Conservation (phyloP, 2,888 invertebrate genomes). For the Phymatocera aterrima region DNA sequence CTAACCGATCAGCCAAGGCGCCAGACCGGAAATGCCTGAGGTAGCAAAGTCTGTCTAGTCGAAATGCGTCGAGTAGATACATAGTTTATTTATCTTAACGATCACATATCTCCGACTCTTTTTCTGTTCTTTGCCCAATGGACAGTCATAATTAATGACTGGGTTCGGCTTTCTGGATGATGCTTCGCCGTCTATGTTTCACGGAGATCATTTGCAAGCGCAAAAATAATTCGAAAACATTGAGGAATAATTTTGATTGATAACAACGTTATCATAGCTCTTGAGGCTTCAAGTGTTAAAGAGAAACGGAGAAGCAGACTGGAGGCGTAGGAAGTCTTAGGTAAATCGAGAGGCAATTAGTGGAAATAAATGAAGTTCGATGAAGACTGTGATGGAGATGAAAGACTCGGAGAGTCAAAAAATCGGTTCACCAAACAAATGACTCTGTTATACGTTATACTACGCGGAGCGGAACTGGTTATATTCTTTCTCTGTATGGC, state of each 20-base stretch:
- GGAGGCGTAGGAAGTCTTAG: neutral
- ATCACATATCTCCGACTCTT: slow-evolving; percentile 15
- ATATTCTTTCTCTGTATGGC: slow-evolving; percentile 41
- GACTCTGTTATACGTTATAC: slow-evolving; percentile 60
- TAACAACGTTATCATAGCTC: neutral
- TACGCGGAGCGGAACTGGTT: slow-evolving; percentile 14
- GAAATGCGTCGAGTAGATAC: neutral
- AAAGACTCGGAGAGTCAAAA: slow-evolving; percentile 50
- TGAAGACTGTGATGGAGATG: slow-evolving; percentile 42
- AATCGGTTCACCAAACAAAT: slow-evolving; percentile 67
- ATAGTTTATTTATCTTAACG: slow-evolving; percentile 20
- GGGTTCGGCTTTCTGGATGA: slow-evolving; percentile 49
- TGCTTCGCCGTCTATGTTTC: slow-evolving; percentile 56
- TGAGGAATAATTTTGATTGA: slow-evolving; percentile 18
- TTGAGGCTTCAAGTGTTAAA: slow-evolving; percentile 6
- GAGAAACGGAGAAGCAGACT: neutral
- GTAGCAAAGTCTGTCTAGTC: slow-evolving; percentile 32
- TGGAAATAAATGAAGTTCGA: slow-evolving; percentile 51
- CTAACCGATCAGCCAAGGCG: neutral
- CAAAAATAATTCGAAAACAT: slow-evolving; percentile 22
- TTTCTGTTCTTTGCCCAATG: slow-evolving; percentile 53
- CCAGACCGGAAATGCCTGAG: slow-evolving; percentile 49
- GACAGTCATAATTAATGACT: slow-evolving; percentile 66
- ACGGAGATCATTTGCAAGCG: neutral
- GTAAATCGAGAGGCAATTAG: slow-evolving; percentile 32